Conservation (phyloP, 2,888 invertebrate genomes). For the Odontomyia ornata region DNA sequence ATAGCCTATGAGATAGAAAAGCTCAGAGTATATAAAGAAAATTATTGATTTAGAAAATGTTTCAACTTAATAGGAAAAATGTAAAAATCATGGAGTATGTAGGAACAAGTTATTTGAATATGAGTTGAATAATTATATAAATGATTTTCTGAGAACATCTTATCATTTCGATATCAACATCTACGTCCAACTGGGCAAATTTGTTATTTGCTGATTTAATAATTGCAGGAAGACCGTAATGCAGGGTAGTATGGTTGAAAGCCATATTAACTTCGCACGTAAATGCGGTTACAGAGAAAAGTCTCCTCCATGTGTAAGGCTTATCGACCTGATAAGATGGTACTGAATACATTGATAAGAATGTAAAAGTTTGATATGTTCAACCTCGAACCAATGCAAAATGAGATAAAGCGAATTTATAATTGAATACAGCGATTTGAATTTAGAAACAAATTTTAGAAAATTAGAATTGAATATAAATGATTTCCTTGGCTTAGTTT, state of each 20-base stretch:
- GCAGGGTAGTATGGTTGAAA: background rate
- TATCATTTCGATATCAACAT: background rate
- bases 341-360: background rate
- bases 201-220: background rate
- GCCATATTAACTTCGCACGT: background rate
- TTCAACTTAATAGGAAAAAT: too few relatives aligned
- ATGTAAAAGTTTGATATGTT: background rate
- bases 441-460: too few relatives aligned
- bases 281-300: background rate
- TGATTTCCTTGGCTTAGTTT: too few relatives aligned
- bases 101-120: too few relatives aligned
- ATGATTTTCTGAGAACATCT: background rate
- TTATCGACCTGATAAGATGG: constrained; percentile 18
- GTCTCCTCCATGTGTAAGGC: background rate
- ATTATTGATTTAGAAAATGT: too few relatives aligned
- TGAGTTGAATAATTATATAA: too few relatives aligned
- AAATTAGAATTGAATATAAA: too few relatives aligned
- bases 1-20: too few relatives aligned
- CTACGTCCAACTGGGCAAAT: background rate
- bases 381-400: background rate
- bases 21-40: too few relatives aligned
- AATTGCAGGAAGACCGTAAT: background rate
- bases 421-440: too few relatives aligned
- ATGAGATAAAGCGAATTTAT: too few relatives aligned
- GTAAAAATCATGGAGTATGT: too few relatives aligned